Conservation (phyloP, 2,113 vertebrate species). For the Crocuta crocuta region DNA sequence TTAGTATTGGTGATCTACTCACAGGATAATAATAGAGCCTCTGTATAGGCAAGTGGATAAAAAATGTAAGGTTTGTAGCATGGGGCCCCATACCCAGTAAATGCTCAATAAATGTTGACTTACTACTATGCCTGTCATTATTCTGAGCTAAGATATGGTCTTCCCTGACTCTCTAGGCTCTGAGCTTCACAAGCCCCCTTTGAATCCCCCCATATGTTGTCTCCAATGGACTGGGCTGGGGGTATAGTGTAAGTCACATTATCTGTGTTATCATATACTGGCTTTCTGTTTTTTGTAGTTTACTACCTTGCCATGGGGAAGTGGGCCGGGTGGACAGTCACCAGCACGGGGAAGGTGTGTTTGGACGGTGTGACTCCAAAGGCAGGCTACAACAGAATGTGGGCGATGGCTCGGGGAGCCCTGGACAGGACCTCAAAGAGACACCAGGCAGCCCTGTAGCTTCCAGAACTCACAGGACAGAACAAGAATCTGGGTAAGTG, state of each 20-base stretch:
- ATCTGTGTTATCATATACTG: no score
- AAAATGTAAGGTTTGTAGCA: accelerated
- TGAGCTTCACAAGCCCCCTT: not conserved
- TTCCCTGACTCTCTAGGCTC: not conserved
- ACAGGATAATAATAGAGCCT: not conserved
- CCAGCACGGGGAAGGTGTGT: not conserved
- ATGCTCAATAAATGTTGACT: not conserved
- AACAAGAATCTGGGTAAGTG: not conserved
- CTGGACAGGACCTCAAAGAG: not conserved
- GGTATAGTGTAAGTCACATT: no score
- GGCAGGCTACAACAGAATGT: not conserved
- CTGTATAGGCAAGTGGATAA: not conserved
- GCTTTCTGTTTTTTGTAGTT: not conserved
- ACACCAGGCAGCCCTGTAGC: not conserved
- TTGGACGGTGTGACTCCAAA: not conserved
- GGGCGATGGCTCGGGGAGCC: not conserved
- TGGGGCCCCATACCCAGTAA: accelerated
- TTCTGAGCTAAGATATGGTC: not conserved
- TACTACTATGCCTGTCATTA: not conserved
- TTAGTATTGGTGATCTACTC: not conserved
- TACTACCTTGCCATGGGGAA: not conserved
- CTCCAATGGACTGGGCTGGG: not conserved
- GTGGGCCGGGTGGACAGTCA: not conserved
- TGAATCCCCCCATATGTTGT: accelerated
- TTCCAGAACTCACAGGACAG: not conserved